A percentile compares a stretch with the other conserved stretches of the same genome.
Conservation (phyloP, 2,113 vertebrate species). For the Cinclus cinclus region DNA sequence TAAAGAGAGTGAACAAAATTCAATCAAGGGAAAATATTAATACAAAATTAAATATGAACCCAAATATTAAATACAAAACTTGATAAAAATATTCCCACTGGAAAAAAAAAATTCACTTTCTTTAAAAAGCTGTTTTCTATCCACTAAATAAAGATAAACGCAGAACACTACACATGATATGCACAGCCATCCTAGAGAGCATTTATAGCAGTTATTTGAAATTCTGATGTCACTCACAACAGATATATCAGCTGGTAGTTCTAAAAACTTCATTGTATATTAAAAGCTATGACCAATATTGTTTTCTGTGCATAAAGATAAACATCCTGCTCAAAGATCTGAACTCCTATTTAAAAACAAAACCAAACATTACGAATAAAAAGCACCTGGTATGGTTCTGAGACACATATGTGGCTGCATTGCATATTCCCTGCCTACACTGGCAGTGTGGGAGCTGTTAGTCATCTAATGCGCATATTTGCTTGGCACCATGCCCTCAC, state of each 20-base stretch:
- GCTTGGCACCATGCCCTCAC: constrained; percentile 50
- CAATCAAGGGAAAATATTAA: not conserved
- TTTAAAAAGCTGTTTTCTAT: not conserved
- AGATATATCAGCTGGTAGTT: not conserved
- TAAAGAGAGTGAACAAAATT: not conserved
- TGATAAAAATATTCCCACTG: not conserved
- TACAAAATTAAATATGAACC: not conserved
- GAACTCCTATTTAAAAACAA: constrained; percentile 62
- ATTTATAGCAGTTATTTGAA: constrained; percentile 22
- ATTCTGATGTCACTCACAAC: not conserved
- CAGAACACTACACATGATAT: not conserved
- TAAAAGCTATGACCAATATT: constrained; percentile 57
- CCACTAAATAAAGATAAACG: not conserved
- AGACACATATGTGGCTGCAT: constrained; percentile 56
- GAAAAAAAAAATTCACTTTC: not conserved
- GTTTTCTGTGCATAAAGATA: constrained; percentile 60
- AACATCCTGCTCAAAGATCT: constrained; percentile 58
- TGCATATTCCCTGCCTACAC: constrained; percentile 68
- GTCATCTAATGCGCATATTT: constrained; percentile 68
- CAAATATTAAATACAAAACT: not conserved
- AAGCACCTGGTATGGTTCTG: constrained; percentile 34
- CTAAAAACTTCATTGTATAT: not conserved
- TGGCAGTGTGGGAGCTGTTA: constrained; percentile 69
- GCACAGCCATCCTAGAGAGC: not conserved
- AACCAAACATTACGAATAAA: constrained; percentile 61